These are phyloP conservation scores for Clupea harengus DNA, from an alignment of 2,113 vertebrate genomes.

Conservation along the genomic window DNA sequence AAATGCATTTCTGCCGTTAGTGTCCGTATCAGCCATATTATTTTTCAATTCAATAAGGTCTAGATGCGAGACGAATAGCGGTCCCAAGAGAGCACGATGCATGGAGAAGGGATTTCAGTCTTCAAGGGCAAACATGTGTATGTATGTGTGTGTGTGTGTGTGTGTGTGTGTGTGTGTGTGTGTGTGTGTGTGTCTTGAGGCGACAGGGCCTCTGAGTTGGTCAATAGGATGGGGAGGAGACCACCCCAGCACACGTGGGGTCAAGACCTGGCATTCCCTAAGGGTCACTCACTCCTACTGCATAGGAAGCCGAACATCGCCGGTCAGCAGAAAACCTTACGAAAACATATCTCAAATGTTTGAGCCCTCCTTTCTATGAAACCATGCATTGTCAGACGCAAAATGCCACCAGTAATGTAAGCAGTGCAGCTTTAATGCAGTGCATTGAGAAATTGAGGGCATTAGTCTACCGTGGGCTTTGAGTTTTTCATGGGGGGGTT, in stretches of 20 bases:
- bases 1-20: background rate
- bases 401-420: slow-evolving; percentile 49
- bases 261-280: slow-evolving; percentile 44
- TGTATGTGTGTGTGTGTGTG: background rate
- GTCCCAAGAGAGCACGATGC: background rate
- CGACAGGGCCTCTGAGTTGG: slow-evolving; percentile 17
- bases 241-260: slow-evolving; percentile 36
- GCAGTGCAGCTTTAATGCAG: slow-evolving; percentile 26
- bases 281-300: slow-evolving; percentile 31
- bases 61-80: background rate
- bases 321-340: slow-evolving; percentile 40
- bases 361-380: slow-evolving; percentile 39
- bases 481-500: slow-evolving; percentile 25
- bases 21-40: background rate
- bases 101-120: background rate
- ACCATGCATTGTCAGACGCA: slow-evolving; percentile 24
- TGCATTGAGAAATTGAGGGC: background rate
- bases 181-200: background rate
- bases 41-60: slow-evolving; percentile 9
- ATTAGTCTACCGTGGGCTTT: slow-evolving; percentile 26
- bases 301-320: slow-evolving; percentile 4
- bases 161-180: background rate
- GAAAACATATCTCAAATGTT: slow-evolving; percentile 27
- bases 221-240: slow-evolving; percentile 26
- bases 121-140: slow-evolving; percentile 5